phyloP scores from a whole-genome alignment of 2,113 vertebrate genomes.

The Perca fluviatilis region DNA sequence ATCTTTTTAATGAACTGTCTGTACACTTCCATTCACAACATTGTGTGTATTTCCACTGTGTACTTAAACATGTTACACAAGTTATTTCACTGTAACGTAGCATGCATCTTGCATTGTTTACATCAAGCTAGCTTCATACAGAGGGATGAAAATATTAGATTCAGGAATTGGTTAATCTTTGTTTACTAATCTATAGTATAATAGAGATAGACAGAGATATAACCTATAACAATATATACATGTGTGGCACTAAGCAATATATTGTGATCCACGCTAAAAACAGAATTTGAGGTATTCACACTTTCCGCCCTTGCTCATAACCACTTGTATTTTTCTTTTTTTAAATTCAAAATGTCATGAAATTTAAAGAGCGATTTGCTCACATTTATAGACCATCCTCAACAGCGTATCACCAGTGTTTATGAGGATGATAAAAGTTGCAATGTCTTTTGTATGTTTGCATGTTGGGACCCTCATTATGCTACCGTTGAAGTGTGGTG shows the following conservation, averaged over 20 bases:
- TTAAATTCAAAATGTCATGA: not conserved
- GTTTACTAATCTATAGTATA: not conserved
- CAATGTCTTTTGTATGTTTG: too few relatives aligned
- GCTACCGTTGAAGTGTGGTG: too few relatives aligned
- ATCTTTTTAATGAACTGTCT: too few relatives aligned
- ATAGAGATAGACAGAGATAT: too few relatives aligned
- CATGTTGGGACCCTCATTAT: too few relatives aligned
- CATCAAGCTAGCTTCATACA: not conserved
- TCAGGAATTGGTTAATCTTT: not conserved
- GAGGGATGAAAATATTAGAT: not conserved
- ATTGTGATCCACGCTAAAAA: not conserved
- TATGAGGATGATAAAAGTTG: not conserved
- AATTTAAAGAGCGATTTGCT: not conserved
- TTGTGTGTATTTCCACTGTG: not conserved
- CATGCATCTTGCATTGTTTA: not conserved
- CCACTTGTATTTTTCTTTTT: not conserved
- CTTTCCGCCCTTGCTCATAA: not conserved
- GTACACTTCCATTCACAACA: constrained; percentile 17
- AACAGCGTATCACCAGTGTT: constrained; percentile 30
- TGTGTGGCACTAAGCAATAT: too few relatives aligned
- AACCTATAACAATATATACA: too few relatives aligned
- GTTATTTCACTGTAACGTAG: not conserved
- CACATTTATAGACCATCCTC: constrained; percentile 36
- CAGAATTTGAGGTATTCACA: not conserved
- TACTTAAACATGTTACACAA: not conserved